Conservation (phyloP, 2,113 vertebrate genomes). For the Ancistrus triradiatus region DNA sequence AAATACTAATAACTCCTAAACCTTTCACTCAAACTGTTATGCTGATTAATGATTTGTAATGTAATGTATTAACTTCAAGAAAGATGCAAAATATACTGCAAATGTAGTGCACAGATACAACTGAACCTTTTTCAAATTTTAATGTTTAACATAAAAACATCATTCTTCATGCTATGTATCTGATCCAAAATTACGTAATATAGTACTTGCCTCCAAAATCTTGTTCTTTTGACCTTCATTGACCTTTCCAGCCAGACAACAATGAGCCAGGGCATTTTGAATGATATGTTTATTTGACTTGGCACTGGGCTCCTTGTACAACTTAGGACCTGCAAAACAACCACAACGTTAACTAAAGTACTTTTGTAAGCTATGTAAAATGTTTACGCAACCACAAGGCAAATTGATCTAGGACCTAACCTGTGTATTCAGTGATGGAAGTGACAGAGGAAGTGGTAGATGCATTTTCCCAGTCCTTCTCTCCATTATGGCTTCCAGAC, state of each 20-base stretch:
- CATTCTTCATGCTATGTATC: too few species aligned
- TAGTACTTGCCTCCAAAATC: constrained; percentile 86
- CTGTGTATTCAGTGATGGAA: constrained; percentile 94
- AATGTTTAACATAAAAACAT: too few species aligned
- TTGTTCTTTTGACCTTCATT: constrained; percentile 98
- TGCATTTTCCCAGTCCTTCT: constrained; percentile 96
- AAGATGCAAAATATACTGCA: too few species aligned
- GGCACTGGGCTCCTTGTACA: constrained; percentile 97
- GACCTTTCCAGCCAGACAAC: constrained; percentile 96
- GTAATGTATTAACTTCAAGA: too few species aligned
- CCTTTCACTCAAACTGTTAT: too few species aligned
- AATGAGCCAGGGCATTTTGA: constrained; percentile 93
- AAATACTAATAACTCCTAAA: too few species aligned
- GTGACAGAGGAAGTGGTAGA: constrained; percentile 95
- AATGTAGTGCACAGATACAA: too few species aligned
- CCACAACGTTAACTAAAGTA: background rate
- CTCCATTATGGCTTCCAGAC: constrained; percentile 88
- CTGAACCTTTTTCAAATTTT: too few species aligned
- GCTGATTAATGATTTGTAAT: too few species aligned
- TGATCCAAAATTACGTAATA: too few species aligned
- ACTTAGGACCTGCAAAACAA: constrained; percentile 82
- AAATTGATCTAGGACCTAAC: constrained; percentile 54
- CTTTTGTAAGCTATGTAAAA: background rate
- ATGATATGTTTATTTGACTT: constrained; percentile 99
- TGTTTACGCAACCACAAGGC: background rate